Conservation (phyloP, 1,140 invertebrate genomes). For the Aradophagus sp. region DNA sequence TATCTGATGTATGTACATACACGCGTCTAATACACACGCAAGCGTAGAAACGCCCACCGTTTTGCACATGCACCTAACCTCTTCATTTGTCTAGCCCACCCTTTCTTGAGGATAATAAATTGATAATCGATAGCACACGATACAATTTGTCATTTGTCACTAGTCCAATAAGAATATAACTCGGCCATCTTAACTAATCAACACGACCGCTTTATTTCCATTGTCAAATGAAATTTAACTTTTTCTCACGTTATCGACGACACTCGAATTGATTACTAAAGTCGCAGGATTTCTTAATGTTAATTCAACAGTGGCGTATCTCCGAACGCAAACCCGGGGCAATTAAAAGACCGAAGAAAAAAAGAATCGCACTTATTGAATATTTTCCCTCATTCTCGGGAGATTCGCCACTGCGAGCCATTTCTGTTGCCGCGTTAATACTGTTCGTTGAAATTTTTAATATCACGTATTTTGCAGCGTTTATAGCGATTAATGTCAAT, state of each 20-base stretch:
- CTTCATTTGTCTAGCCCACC: conserved; percentile 46
- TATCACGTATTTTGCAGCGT: conserved; percentile 27
- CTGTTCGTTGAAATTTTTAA: conserved; percentile 3
- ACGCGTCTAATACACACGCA: conserved; percentile 58
- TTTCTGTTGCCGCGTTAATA: no score
- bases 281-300: no score
- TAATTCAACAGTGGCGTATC: no score
- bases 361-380: no score
- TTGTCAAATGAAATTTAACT: conserved; percentile 2
- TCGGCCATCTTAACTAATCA: conserved; percentile 20
- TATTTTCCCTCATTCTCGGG: no score
- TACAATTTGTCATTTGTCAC: conserved; percentile 45
- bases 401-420: no score
- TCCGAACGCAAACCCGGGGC: no score
- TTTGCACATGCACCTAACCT: conserved; percentile 61
- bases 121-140: conserved; percentile 37
- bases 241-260: background rate
- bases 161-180: conserved; percentile 16
- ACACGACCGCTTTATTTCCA: conserved; percentile 16
- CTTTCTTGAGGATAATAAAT: conserved; percentile 33
- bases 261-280: no score
- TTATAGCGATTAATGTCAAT: conserved; percentile 4
- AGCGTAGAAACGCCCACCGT: conserved; percentile 58
- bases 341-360: no score
- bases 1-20: conserved; percentile 58